A percentile compares a stretch with the other conserved stretches of the same genome.
Conservation (phyloP, 2,888 invertebrate genomes). For the Synanthedon andrenaeformis region DNA sequence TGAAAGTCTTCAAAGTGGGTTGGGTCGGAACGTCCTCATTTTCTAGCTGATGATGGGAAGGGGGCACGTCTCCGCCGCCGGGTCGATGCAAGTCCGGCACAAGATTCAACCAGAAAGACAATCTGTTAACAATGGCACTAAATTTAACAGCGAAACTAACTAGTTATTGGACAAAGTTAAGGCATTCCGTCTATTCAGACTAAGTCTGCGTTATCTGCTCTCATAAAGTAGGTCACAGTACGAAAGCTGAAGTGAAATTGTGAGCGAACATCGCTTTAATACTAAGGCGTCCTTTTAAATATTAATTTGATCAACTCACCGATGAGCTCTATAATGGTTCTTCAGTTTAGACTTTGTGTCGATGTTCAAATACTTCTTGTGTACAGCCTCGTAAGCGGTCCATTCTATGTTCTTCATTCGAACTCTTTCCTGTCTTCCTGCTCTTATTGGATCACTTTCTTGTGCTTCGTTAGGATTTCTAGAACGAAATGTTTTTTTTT, state of each 20-base stretch:
- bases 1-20: constrained; percentile 69
- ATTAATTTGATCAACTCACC: constrained; percentile 31
- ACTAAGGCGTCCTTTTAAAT: neutral
- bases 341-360: constrained; percentile 91
- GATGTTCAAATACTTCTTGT: constrained; percentile 92
- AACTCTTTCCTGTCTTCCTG: constrained; percentile 81
- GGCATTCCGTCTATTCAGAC: neutral
- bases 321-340: constrained; percentile 93
- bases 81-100: constrained; percentile 93
- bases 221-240: neutral
- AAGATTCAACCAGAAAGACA: constrained; percentile 95
- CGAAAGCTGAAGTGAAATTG: neutral
- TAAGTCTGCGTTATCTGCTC: neutral
- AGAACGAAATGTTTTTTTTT: constrained; percentile 5
- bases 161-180: neutral
- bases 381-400: constrained; percentile 92
- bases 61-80: constrained; percentile 87
- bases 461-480: constrained; percentile 93
- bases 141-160: neutral
- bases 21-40: constrained; percentile 75
- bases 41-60: constrained; percentile 85
- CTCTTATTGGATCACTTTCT: constrained; percentile 74
- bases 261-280: neutral
- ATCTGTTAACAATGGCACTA: constrained; percentile 47
- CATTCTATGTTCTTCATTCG: constrained; percentile 90